These are phyloP conservation scores for Hydrolagus colliei DNA, from an alignment of 2,797 vertebrate genomes.

Conservation along the genomic window DNA sequence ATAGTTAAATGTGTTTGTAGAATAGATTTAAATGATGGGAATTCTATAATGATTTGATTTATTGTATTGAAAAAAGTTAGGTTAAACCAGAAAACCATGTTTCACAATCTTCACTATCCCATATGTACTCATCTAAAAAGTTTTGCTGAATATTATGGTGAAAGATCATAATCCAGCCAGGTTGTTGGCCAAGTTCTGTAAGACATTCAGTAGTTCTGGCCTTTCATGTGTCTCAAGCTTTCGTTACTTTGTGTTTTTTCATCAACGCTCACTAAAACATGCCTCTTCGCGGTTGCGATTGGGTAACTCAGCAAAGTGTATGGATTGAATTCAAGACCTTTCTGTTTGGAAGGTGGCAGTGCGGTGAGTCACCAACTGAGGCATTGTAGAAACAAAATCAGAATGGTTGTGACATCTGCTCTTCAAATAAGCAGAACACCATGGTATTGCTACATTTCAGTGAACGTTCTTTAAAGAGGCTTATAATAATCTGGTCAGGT, in stretches of 20 bases:
- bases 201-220: too few relatives aligned
- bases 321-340: not conserved
- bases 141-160: too few relatives aligned
- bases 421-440: not conserved
- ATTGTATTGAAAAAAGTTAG: too few relatives aligned
- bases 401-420: not conserved
- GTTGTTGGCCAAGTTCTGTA: too few relatives aligned
- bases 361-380: not conserved
- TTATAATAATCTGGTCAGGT: constrained; percentile 18
- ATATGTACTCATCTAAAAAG: too few relatives aligned
- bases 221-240: not conserved
- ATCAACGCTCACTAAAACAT: not conserved
- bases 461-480: not conserved
- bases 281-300: too few relatives aligned
- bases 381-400: not conserved
- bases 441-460: not conserved
- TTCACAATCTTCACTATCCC: too few relatives aligned
- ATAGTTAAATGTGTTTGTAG: too few relatives aligned
- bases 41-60: too few relatives aligned
- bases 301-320: not conserved
- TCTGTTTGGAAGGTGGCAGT: not conserved
- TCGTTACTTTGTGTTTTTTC: not conserved
- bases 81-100: too few relatives aligned
- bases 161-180: too few relatives aligned
- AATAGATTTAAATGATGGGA: too few relatives aligned